Base-by-base conservation (phyloP, 2,888 invertebrate genomes). In the Phragmatobia fuliginosa region DNA sequence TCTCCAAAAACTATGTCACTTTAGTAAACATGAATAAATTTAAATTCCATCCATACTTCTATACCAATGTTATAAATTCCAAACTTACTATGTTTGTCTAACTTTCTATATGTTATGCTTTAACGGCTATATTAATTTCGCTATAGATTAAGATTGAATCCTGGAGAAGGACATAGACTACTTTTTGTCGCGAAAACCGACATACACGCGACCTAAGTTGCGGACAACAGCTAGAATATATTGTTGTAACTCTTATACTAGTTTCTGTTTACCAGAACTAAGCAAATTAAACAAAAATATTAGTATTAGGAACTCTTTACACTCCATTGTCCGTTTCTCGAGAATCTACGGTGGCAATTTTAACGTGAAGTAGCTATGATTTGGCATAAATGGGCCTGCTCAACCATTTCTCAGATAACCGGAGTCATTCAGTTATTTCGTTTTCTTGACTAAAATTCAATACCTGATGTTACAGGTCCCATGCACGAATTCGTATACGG, bases 401-500 rank as follows among this genome's bases (percentile, higher is more conserved):
- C n/a, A n/a, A n/a, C n/a, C n/a, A 21, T 21, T 6, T 45, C 7
- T 21, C 8, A 21, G 45, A 45, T 21, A 21, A 21, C 45, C 21
- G 7, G 8, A 21, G 7, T 45, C 8, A 45, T 8, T 0, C 7
- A 21, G 6, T 45, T 45, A 2, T 8, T 21, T 45, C 5, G 45
- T 41, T 41, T 4, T 18, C 16, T 18, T 6, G 18, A 10, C 11
- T 6, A 28, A 25, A 56, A 16, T 25, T 45, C 45, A 56, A 28
- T 56, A 11, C 4, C 21, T 14, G 8, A 32, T n/a, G 18, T 65
- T 32, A 3, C 62, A 94, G 94, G 94, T 63, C 94, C 94, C 11
- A 93, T 95, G 94, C 95, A 94, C 76, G 94, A 94, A 72, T 95
- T 95, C 76, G 94, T 95, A 10, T 95, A 95, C 77, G 95, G 95